Evolutionary conservation across 2,888 invertebrate genomes (phyloP).

Genomic region (Macaria liturata): DNA sequence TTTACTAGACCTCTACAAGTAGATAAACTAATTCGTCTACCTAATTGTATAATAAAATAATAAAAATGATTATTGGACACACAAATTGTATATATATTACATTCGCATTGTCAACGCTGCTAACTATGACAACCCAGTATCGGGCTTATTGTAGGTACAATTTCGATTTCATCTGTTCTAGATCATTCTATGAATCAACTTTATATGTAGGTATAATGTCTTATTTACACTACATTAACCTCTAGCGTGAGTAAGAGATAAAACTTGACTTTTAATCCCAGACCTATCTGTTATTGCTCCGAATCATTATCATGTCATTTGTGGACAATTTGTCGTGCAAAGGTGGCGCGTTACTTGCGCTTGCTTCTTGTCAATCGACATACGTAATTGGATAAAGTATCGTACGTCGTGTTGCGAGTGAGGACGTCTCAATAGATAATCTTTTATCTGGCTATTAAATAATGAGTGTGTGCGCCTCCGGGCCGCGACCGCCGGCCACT

Average conservation of each 20-base stretch:
- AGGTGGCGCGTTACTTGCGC: slow-evolving; percentile 37
- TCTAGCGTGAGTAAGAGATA: slow-evolving; percentile 18
- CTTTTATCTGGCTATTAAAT: slow-evolving; percentile 80
- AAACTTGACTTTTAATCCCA: slow-evolving; percentile 24
- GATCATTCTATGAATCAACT: slow-evolving; percentile 1
- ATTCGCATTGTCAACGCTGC: too few relatives aligned
- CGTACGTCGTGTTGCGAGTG: slow-evolving; percentile 52
- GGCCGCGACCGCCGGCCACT: slow-evolving; percentile 50
- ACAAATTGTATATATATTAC: too few relatives aligned
- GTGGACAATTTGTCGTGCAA: slow-evolving; percentile 14
- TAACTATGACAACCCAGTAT: too few relatives aligned
- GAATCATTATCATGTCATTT: slow-evolving; percentile 21
- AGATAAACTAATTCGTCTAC: too few relatives aligned
- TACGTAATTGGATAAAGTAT: neutral
- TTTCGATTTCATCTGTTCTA: slow-evolving; percentile 1
- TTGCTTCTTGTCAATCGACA: slow-evolving; percentile 34
- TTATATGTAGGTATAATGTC: neutral
- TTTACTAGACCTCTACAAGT: too few relatives aligned
- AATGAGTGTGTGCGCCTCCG: slow-evolving; percentile 54
- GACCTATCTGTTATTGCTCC: slow-evolving; percentile 14
- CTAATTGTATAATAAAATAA: too few relatives aligned
- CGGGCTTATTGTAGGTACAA: neutral
- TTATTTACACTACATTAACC: neutral
- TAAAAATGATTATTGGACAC: too few relatives aligned
- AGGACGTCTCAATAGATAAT: slow-evolving; percentile 76